Evolutionary conservation across 2,113 vertebrate genomes (phyloP), one percentile per base, ranked within the genome.

Genomic region (Mustelus asterias): DNA sequence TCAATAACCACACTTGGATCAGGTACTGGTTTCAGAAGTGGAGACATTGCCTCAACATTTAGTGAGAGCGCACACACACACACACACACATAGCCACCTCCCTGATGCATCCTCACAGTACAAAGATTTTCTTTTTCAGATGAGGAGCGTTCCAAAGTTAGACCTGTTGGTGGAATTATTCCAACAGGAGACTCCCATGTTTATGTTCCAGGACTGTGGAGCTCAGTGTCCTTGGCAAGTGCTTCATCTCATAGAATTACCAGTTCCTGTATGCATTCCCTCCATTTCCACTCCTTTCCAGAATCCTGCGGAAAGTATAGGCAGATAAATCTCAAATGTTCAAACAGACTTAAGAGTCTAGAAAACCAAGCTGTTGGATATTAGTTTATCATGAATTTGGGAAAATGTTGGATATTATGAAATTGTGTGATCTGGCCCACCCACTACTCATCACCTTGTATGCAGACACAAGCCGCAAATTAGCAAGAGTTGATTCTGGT

Each of bases 41-140:
- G 33, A 14, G 88, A 90, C 26, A 29, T 29, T 60, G 88, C 88
- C 88, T 63, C 54, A 26, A 16, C 29, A 58, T 89, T 83, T 89
- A 29, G 86, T 89, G 48, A 89, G 22, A 29, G 13, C 26, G 7
- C 48, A 85, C 4, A 41, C 80, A 44, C 16, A 88, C 48, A 60
- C 58, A 33, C 48, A 86, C 6, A 44, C 83, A 48, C 20, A 89
- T 24, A 60, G 86, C 20, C 86, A 90, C 54, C 13, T 60, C 88
- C 29, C 26, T 90, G 88, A 60, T 60, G 26, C 26, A 90, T 90
- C 54, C 88, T 60, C 88, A 83, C 37, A 90, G 54, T 60, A 63
- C 88, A 90, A 60, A 90, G 85, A 88, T 88, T 90, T 90, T 29
- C 54, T 90, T 90, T 90, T 60, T 90, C 88, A 90, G 48, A n/a